Evolutionary conservation across 2,797 vertebrate species (phyloP).

Genomic region (Sebastes oblongus): DNA sequence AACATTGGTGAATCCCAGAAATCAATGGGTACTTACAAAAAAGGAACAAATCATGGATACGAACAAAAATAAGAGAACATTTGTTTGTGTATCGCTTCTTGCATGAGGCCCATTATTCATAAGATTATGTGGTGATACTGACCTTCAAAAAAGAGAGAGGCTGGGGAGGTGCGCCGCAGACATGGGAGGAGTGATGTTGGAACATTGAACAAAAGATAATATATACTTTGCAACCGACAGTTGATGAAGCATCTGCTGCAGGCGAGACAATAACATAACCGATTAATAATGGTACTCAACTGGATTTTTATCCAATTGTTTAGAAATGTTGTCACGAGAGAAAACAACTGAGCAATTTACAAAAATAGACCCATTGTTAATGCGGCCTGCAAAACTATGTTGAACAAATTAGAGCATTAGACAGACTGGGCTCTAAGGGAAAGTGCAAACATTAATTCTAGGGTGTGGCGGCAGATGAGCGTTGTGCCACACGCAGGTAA

Average conservation of each 20-base stretch:
- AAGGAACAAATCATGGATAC: too few species aligned
- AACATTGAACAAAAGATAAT: not conserved
- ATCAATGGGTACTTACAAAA: too few species aligned
- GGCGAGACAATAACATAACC: not conserved
- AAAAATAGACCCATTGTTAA: conserved; percentile 29
- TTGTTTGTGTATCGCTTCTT: too few species aligned
- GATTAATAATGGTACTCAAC: not conserved
- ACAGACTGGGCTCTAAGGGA: not conserved
- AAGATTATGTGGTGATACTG: not conserved
- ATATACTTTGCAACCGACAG: not conserved
- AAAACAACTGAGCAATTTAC: not conserved
- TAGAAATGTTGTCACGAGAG: conserved; percentile 1
- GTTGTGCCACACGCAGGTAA: not conserved
- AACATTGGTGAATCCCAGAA: too few species aligned
- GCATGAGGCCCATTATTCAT: not conserved
- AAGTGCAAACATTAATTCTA: conserved; percentile 4
- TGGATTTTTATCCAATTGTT: conserved; percentile 29
- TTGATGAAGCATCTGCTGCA: not conserved
- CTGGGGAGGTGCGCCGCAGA: not conserved
- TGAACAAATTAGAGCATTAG: not conserved
- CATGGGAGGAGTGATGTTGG: not conserved
- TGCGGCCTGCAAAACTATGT: conserved; percentile 6
- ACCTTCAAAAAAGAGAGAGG: not conserved
- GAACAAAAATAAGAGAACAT: too few species aligned
- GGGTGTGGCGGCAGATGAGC: not conserved